Evolutionary conservation across 2,888 invertebrate species (phyloP), one percentile per base, ranked within the genome.

Genomic region (Thecophora atra): DNA sequence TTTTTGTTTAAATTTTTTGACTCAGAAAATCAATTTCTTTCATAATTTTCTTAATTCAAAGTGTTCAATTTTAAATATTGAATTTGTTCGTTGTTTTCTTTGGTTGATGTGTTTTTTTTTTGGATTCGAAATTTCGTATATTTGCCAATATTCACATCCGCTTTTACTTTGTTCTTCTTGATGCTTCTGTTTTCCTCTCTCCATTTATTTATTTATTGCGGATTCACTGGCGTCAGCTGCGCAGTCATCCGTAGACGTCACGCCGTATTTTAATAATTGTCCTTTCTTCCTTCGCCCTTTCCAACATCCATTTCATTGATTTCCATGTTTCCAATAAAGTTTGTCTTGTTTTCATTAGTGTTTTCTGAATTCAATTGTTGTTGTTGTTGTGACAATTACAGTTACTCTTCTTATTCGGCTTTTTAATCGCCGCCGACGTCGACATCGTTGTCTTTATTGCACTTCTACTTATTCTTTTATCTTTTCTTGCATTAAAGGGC

Each of bases 181-280:
- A 37, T 2, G 37, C 6, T 37, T 13, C n/a, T 30, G 30, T 28
- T 44, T 13, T 60, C 72, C 79, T 81, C 81, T 81, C 80, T 82
- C 83, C 83, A 84, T 84, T 83, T 83, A 83, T 83, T 83, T n/a
- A n/a, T n/a, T 83, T 84, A 83, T 82, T 83, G 83, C 83, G 83
- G 82, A 82, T 83, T 82, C 84, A 81, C 81, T 83, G 83, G 81
- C 80, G 83, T 84, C 82, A 84, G 81, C 82, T 81, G 80, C 79
- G 83, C 83, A 83, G 83, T 83, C 83, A 81, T 76, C 82, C 81
- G 81, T 82, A 80, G 77, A 79, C 79, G 37, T 11, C 37, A 79
- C 79, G 37, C 37, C 37, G 80, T 78, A 82, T 83, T 70, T 81
- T 81, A 78, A 82, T 84, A 84, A 84, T 83, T 84, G 81, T 78